These are phyloP conservation scores for Acanthosepion esculentum DNA, from an alignment of 2,888 invertebrate genomes.

Conservation along the genomic window DNA sequence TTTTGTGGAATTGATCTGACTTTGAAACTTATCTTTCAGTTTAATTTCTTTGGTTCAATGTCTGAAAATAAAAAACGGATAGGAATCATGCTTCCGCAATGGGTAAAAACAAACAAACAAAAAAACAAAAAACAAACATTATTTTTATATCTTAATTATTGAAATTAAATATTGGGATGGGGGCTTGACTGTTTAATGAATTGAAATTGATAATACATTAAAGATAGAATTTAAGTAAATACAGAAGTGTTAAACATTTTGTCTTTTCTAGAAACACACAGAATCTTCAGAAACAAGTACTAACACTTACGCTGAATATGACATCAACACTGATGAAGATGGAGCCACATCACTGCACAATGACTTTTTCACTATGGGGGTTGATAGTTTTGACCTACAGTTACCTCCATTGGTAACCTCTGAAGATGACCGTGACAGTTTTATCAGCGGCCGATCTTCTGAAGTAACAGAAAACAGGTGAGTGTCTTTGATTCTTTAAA, in stretches of 20 bases:
- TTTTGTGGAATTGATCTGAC: too few relatives aligned
- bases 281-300: slow-evolving; percentile 46
- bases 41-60: too few relatives aligned
- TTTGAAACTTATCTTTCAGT: too few relatives aligned
- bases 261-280: neutral
- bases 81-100: too few relatives aligned
- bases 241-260: neutral
- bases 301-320: slow-evolving; percentile 53
- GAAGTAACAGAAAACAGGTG: slow-evolving; percentile 59
- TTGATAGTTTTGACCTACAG: neutral
- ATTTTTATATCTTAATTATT: too few relatives aligned
- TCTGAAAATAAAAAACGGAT: too few relatives aligned
- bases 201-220: too few relatives aligned
- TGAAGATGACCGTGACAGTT: slow-evolving; percentile 74
- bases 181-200: too few relatives aligned
- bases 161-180: too few relatives aligned
- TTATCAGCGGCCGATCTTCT: slow-evolving; percentile 73
- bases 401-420: slow-evolving; percentile 52
- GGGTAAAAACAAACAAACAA: too few relatives aligned
- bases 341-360: slow-evolving; percentile 49
- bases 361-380: slow-evolving; percentile 47
- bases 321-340: slow-evolving; percentile 53
- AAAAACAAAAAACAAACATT: too few relatives aligned
- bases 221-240: too few relatives aligned
- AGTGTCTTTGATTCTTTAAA: neutral